Evolutionary conservation across 2,113 vertebrate species (phyloP), one percentile per base, ranked within the genome.

Genomic region (Numenius arquata): DNA sequence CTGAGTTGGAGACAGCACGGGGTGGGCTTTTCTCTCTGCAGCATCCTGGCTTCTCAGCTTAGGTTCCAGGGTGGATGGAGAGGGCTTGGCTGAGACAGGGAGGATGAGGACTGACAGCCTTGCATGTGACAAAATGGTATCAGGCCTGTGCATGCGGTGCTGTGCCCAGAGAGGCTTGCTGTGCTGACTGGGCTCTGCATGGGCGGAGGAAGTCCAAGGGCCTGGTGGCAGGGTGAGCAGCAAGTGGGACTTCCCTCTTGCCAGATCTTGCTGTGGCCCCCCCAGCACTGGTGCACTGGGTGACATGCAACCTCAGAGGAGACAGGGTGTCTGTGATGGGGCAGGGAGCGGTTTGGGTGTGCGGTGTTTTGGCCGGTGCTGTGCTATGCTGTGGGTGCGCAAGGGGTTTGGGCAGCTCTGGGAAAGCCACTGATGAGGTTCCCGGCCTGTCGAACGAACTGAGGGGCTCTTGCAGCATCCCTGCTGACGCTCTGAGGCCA

Each of bases 401-500:
- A 20, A 52, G 29, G 21, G 15, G 19, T 70, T 88, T 70, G 48
- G 38, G 38, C 38, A 65, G 48, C 78, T 88, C 34, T 79, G 43
- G 55, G 55, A 79, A 74, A 70, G 62, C 55, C 47, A 38, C 68
- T 48, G 52, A 20, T 41, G 56, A 80, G 43, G 50, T 80, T 88
- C 32, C 13, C n/a, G 38, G 79, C 22, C 50, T 0, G 0, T 41
- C 0, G 3, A 38, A 53, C 27, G n/a, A 70, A 34, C 22, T 1
- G 1, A 65, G n/a, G 19, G 52, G 56, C 50, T 85, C 32, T 59
- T 0, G 0, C 16, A 27, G 19, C 52, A 53, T 27, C 45, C 32
- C 63, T 61, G 40, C 17, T 43, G 58, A 15, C 17, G 40, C 27
- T 21, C 18, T 34, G 67, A 77, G 52, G 47, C 27, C 20, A 25